Evolutionary conservation across 2,113 vertebrate genomes (phyloP).

Genomic region (Coptodon bakossiorum): DNA sequence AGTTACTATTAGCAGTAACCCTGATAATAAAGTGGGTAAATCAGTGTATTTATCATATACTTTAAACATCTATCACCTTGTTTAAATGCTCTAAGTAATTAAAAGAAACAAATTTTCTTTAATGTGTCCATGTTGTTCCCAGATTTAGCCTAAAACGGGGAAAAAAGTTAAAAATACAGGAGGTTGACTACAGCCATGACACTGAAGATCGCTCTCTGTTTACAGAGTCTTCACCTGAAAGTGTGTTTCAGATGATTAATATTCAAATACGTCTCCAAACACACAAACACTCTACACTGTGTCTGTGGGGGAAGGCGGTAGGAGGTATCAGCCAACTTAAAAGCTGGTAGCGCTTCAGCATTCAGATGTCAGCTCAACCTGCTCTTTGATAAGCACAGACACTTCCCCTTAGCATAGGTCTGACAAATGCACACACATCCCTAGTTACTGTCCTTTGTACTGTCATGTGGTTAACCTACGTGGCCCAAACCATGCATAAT

Average conservation of each 20-base stretch:
- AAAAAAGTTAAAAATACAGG: background rate
- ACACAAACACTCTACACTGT: background rate
- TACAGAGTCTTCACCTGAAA: background rate
- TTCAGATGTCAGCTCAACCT: conserved; percentile 56
- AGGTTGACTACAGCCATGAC: background rate
- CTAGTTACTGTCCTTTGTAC: background rate
- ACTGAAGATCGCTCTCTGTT: background rate
- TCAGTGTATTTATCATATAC: background rate
- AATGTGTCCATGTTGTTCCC: background rate
- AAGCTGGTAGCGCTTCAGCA: conserved; percentile 47
- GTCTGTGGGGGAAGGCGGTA: background rate
- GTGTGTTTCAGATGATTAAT: background rate
- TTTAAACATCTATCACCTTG: background rate
- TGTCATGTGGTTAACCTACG: background rate
- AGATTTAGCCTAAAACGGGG: background rate
- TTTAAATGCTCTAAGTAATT: background rate
- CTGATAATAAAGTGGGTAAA: background rate
- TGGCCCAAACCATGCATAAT: background rate
- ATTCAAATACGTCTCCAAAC: background rate
- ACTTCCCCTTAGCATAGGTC: conserved; percentile 66
- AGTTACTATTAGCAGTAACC: background rate
- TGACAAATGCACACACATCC: conserved; percentile 52
- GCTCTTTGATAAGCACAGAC: conserved; percentile 66
- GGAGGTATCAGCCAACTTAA: conserved; percentile 43
- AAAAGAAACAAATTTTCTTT: background rate